These are phyloP conservation scores for Noctuana brunneofusca DNA, from an alignment of 2,888 invertebrate genomes.

Conservation along the genomic window DNA sequence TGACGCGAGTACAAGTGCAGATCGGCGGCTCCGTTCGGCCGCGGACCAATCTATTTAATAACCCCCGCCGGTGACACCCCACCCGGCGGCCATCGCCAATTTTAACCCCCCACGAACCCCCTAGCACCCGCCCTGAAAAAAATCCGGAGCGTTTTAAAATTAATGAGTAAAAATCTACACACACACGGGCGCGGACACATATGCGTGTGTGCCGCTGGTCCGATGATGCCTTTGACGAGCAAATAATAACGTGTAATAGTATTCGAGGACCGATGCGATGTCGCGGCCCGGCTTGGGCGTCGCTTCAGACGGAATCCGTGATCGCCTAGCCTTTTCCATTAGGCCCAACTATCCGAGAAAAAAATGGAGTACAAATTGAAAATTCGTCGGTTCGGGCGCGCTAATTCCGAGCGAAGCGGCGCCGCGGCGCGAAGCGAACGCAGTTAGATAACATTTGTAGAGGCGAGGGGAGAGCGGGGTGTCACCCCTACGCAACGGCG, in stretches of 20 bases:
- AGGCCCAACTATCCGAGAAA: constrained; percentile 72
- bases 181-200: constrained; percentile 73
- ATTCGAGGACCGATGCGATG: constrained; percentile 41
- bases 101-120: constrained; percentile 74
- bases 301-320: constrained; percentile 53
- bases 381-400: constrained; percentile 70
- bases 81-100: constrained; percentile 82
- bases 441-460: constrained; percentile 83
- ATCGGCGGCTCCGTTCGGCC: constrained; percentile 82
- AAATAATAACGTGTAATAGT: constrained; percentile 51
- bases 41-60: constrained; percentile 84
- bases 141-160: constrained; percentile 84
- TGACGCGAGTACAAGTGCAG: constrained; percentile 83
- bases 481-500: constrained; percentile 82
- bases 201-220: constrained; percentile 64
- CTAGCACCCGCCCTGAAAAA: constrained; percentile 82
- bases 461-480: constrained; percentile 66
- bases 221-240: constrained; percentile 68
- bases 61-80: constrained; percentile 83
- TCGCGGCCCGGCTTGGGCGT: constrained; percentile 42
- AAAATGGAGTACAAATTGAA: constrained; percentile 78
- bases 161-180: constrained; percentile 84
- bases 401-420: constrained; percentile 74
- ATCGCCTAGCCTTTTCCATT: constrained; percentile 67
- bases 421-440: constrained; percentile 74